Evolutionary conservation across 2,888 invertebrate genomes (phyloP).

Genomic region (Seladonia tumulorum): DNA sequence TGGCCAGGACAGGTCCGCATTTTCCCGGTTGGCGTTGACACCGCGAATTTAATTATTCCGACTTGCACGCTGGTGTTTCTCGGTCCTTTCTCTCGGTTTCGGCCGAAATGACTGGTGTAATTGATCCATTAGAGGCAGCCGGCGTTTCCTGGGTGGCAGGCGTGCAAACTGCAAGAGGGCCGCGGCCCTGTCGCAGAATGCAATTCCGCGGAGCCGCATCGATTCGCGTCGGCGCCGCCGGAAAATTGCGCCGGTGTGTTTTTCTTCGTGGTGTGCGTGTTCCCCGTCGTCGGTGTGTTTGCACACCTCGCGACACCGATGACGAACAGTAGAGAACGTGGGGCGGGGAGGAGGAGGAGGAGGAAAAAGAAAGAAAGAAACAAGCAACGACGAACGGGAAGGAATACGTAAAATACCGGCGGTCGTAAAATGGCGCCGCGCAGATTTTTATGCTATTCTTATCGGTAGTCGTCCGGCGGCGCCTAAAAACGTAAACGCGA

Average conservation of each 20-base stretch:
- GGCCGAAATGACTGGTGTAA: constrained; percentile 72
- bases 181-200: constrained; percentile 49
- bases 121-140: constrained; percentile 75
- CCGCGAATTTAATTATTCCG: constrained; percentile 77
- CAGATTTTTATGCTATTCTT: constrained; percentile 36
- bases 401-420: constrained; percentile 2
- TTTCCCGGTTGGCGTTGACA: constrained; percentile 67
- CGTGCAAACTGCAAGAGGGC: constrained; percentile 14
- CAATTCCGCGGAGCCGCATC: constrained; percentile 52
- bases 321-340: not conserved
- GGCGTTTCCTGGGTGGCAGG: constrained; percentile 54
- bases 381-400: not conserved
- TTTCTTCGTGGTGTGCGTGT: not conserved
- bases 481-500: constrained; percentile 39
- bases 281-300: not conserved
- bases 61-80: constrained; percentile 41
- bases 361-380: not conserved
- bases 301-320: not conserved
- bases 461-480: constrained; percentile 27
- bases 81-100: constrained; percentile 59
- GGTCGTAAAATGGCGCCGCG: constrained; percentile 49
- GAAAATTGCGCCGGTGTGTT: constrained; percentile 6
- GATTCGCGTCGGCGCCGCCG: constrained; percentile 49
- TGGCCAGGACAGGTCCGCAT: not conserved
- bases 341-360: not conserved